A percentile compares a stretch with the other conserved stretches of the same genome.
These are phyloP conservation scores for Eupithecia insigniata DNA, from an alignment of 2,888 invertebrate species.

Conservation along the genomic window DNA sequence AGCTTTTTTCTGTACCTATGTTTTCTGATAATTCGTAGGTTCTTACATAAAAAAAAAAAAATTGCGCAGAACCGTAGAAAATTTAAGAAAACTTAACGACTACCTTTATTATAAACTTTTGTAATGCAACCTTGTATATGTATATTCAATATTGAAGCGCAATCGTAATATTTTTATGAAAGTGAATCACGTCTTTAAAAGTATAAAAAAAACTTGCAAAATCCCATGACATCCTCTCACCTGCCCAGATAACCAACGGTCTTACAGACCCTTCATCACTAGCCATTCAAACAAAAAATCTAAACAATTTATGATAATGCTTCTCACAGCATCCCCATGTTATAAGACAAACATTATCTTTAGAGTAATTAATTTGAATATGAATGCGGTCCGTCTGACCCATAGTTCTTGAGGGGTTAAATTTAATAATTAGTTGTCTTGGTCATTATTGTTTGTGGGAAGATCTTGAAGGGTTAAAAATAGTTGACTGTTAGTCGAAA, in stretches of 20 bases:
- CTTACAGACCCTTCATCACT: constrained; percentile 20
- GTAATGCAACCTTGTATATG: too few species aligned
- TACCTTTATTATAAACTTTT: too few species aligned
- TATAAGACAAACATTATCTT: constrained; percentile 60
- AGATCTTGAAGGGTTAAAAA: constrained; percentile 1
- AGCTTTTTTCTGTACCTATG: too few species aligned
- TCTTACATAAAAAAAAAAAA: too few species aligned
- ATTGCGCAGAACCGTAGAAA: too few species aligned
- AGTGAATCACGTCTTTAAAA: not conserved
- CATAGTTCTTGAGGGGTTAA: constrained; percentile 46
- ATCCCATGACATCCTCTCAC: not conserved
- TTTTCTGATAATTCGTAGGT: too few species aligned
- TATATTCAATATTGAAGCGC: too few species aligned
- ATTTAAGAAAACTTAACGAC: too few species aligned
- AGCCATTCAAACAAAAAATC: constrained; percentile 27
- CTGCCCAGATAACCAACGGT: constrained; percentile 22
- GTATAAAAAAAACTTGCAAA: not conserved
- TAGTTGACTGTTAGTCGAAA: not conserved
- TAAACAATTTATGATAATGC: constrained; percentile 19
- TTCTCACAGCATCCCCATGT: constrained; percentile 47
- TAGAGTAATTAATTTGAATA: constrained; percentile 69
- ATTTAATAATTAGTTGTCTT: constrained; percentile 16
- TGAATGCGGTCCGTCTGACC: constrained; percentile 54
- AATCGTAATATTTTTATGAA: not conserved
- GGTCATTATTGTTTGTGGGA: constrained; percentile 34